Conservation (phyloP, 1,140 invertebrate species). For the Drosophila parvula region DNA sequence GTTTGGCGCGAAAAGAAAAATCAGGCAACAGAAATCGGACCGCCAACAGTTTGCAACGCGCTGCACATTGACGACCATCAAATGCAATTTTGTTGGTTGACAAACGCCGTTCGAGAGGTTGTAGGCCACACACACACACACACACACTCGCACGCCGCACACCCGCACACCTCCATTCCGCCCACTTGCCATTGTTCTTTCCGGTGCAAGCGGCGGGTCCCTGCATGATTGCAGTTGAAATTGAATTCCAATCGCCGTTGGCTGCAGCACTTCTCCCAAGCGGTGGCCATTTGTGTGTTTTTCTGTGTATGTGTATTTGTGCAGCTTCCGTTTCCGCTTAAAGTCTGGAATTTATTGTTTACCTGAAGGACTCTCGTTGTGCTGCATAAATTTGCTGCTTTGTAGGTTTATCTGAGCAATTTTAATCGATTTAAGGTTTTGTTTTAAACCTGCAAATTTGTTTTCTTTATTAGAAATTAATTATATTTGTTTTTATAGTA, state of each 20-base stretch:
- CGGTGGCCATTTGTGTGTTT: constrained; percentile 40
- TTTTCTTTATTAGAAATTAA: background rate
- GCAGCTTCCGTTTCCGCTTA: constrained; percentile 41
- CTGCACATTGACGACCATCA: constrained; percentile 6
- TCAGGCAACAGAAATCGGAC: constrained; percentile 10
- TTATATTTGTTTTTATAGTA: background rate
- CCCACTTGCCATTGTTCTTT: constrained; percentile 29
- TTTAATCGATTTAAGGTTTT: constrained; percentile 5
- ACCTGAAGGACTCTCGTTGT: background rate
- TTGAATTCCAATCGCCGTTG: constrained; percentile 64
- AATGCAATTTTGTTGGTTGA: constrained; percentile 82
- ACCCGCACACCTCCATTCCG: background rate
- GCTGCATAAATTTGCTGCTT: background rate
- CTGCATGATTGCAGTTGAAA: constrained; percentile 68
- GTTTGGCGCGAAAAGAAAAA: constrained; percentile 42
- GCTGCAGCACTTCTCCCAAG: constrained; percentile 30
- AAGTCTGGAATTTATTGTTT: constrained; percentile 24
- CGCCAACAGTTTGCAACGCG: constrained; percentile 18
- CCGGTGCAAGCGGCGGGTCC: constrained; percentile 5
- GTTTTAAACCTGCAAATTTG: background rate
- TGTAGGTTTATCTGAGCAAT: background rate
- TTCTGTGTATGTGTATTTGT: constrained; percentile 21
- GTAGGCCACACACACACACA: constrained; percentile 16
- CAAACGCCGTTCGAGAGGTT: constrained; percentile 68
- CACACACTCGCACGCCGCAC: background rate